These are phyloP conservation scores for Drosophila seclusa DNA, from an alignment of 2,888 invertebrate species.

Conservation along the genomic window DNA sequence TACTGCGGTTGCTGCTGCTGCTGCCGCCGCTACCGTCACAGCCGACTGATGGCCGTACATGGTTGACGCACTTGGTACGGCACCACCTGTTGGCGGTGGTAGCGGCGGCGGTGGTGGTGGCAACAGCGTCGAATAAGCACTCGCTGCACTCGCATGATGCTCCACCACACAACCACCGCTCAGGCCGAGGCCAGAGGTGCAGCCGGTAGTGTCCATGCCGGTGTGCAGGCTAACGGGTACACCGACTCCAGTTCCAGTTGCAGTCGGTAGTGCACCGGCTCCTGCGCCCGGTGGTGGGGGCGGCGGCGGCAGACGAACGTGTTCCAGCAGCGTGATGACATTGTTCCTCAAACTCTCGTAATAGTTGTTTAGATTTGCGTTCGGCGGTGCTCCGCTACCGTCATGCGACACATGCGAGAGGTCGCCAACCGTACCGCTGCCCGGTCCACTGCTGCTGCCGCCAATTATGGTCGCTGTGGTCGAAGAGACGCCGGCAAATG, in stretches of 20 bases:
- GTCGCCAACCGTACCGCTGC: constrained; percentile 27
- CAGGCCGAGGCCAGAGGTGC: constrained; percentile 20
- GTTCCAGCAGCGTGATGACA: constrained; percentile 95
- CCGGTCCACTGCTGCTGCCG: constrained; percentile 23
- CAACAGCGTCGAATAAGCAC: constrained; percentile 66
- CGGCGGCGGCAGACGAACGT: constrained; percentile 91
- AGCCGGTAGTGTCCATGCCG: constrained; percentile 46
- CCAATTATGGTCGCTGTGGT: constrained; percentile 54
- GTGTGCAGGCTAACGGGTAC: constrained; percentile 21
- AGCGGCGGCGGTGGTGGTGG: constrained; percentile 63
- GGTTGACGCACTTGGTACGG: constrained; percentile 11
- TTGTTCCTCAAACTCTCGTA: constrained; percentile 96
- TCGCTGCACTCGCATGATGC: constrained; percentile 46
- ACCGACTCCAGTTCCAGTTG: constrained; percentile 85
- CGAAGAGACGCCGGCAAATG: constrained; percentile 71
- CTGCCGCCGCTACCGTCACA: constrained; percentile 36
- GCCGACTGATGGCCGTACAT: constrained; percentile 63
- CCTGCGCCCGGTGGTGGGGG: constrained; percentile 49
- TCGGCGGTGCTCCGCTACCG: constrained; percentile 43
- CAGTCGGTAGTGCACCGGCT: constrained; percentile 13
- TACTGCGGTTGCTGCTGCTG: constrained; percentile 44
- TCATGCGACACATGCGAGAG: constrained; percentile 41
- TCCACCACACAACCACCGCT: constrained; percentile 27
- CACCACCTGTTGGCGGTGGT: constrained; percentile 24
- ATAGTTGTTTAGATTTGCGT: constrained; percentile 93